phyloP scores from a whole-genome alignment of 2,797 vertebrate species.

The Poeciliopsis gracilis region DNA sequence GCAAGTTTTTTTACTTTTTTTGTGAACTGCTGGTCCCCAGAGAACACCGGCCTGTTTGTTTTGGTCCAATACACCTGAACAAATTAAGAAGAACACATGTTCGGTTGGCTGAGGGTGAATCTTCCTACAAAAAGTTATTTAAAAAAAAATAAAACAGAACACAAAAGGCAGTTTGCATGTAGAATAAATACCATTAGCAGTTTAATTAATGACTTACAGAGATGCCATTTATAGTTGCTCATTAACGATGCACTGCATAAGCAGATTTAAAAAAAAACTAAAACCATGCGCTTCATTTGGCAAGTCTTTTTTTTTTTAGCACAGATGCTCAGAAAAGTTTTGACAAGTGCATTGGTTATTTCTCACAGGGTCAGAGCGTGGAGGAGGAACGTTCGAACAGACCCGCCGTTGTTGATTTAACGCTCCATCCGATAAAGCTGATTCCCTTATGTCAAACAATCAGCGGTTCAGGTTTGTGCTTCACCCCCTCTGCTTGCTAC shows the following conservation, averaged over 20 bases:
- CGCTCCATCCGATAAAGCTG: background rate
- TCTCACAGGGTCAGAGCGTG: background rate
- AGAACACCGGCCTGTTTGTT: background rate
- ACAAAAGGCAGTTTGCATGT: background rate
- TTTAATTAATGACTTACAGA: background rate
- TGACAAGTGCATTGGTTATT: background rate
- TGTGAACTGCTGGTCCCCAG: background rate
- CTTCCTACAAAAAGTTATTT: background rate
- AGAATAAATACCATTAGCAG: background rate
- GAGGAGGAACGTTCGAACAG: background rate
- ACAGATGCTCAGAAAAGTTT: background rate
- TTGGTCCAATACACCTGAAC: background rate
- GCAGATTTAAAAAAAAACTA: background rate
- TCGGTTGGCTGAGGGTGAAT: background rate
- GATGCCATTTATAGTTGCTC: background rate
- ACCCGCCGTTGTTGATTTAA: background rate
- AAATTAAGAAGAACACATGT: background rate
- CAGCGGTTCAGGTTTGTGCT: background rate
- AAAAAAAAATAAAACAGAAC: background rate
- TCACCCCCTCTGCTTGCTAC: background rate
- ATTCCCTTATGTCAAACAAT: background rate
- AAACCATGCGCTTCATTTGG: background rate
- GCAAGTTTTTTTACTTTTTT: background rate
- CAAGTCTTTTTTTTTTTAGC: background rate
- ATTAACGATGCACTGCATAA: background rate